Percentiles rank a stretch among this genome's conserved stretches.
Evolutionary conservation across 2,797 vertebrate genomes (phyloP).

Genomic region (Harpagifer antarcticus): DNA sequence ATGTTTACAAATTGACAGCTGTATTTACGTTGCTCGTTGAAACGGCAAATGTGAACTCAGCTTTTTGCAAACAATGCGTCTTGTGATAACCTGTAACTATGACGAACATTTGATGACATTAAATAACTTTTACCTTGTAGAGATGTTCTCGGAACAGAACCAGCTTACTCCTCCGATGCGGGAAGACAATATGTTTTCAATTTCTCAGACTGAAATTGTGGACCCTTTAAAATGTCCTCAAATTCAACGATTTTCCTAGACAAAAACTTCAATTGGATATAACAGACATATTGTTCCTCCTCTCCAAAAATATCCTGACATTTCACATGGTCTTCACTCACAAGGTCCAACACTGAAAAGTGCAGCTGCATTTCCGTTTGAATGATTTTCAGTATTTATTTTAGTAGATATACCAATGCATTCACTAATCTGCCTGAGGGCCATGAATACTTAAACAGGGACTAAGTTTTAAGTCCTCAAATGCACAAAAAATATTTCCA

Average conservation of each 20-base stretch:
- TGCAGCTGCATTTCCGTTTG: background rate
- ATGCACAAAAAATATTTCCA: background rate
- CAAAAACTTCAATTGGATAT: background rate
- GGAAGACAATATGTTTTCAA: no score
- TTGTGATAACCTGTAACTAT: no score
- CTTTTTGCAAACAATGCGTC: no score
- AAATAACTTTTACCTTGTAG: no score
- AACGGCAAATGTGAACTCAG: no score
- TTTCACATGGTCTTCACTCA: background rate
- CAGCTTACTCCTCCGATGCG: no score
- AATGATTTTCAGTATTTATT: background rate
- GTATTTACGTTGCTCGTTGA: no score
- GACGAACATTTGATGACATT: no score
- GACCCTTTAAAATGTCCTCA: background rate
- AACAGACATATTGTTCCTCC: background rate
- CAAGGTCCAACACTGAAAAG: background rate
- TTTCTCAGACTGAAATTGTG: no score
- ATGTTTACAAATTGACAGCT: no score
- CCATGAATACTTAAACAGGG: background rate
- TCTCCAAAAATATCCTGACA: background rate
- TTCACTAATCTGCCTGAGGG: background rate
- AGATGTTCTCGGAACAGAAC: no score
- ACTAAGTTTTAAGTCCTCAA: background rate
- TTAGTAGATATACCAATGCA: background rate
- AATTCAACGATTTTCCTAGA: background rate